These are phyloP conservation scores for Psittacula cyanocephala DNA, from an alignment of 2,113 vertebrate species.

Conservation along the genomic window DNA sequence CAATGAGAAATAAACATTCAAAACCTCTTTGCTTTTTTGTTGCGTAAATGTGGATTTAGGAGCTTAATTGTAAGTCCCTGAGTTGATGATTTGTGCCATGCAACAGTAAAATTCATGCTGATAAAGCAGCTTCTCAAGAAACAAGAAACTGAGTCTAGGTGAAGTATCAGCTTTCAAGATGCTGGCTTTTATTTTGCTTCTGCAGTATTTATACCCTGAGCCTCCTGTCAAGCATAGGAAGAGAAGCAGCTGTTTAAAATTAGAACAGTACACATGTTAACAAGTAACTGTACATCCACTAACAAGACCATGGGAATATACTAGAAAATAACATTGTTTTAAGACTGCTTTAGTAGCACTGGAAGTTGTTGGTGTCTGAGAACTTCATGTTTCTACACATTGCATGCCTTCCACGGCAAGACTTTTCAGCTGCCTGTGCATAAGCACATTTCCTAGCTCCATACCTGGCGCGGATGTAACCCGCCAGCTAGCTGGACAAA, in stretches of 20 bases:
- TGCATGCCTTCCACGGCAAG: neutral
- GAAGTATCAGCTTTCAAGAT: neutral
- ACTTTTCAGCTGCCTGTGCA: neutral
- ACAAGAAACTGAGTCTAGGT: neutral
- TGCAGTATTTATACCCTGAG: slow-evolving; percentile 1
- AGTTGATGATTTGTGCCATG: neutral
- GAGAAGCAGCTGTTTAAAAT: slow-evolving; percentile 73
- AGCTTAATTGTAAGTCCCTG: neutral
- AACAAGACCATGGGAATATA: neutral
- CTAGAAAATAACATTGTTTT: neutral
- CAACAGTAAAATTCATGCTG: neutral
- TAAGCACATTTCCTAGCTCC: neutral
- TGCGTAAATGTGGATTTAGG: neutral
- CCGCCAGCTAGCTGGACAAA: neutral
- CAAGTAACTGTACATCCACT: slow-evolving; percentile 45
- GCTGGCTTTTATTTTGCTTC: neutral
- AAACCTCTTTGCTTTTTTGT: neutral
- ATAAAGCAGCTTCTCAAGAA: slow-evolving; percentile 4
- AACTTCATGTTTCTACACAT: neutral
- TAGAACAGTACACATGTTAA: slow-evolving; percentile 77
- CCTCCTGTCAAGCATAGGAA: slow-evolving; percentile 10
- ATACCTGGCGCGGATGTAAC: accelerated
- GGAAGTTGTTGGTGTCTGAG: neutral
- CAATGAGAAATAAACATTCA: neutral
- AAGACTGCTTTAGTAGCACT: neutral